A percentile compares a stretch with the other conserved stretches of the same genome.
phyloP scores from a whole-genome alignment of 2,888 invertebrate genomes.

The Marasmarcha lunaedactyla region DNA sequence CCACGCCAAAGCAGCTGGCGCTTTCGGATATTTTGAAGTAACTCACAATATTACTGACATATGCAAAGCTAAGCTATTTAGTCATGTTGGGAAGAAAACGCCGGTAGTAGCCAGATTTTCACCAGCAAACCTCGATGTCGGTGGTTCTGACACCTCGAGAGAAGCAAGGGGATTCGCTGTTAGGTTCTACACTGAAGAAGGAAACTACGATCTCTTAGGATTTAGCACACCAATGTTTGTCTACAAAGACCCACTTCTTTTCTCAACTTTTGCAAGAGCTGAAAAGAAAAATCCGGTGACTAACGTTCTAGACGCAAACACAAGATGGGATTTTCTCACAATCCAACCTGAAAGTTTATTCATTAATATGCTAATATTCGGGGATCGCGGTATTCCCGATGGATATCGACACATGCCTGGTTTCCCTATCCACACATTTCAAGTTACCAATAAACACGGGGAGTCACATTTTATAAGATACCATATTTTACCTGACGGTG shows the following conservation, averaged over 20 bases:
- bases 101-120: slow-evolving; percentile 70
- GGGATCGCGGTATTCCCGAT: slow-evolving; percentile 89
- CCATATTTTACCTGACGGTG: slow-evolving; percentile 89
- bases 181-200: slow-evolving; percentile 31
- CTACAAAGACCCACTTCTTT: slow-evolving; percentile 62
- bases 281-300: slow-evolving; percentile 70
- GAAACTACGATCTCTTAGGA: slow-evolving; percentile 32
- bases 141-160: slow-evolving; percentile 65
- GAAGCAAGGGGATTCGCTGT: slow-evolving; percentile 50
- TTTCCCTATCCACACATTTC: slow-evolving; percentile 90
- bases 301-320: slow-evolving; percentile 29
- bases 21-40: slow-evolving; percentile 23
- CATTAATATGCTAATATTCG: slow-evolving; percentile 78
- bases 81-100: slow-evolving; percentile 69
- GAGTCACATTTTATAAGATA: slow-evolving; percentile 84
- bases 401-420: slow-evolving; percentile 91
- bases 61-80: slow-evolving; percentile 69
- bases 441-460: slow-evolving; percentile 79
- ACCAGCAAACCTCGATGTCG: slow-evolving; percentile 71
- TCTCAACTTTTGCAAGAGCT: slow-evolving; percentile 62
- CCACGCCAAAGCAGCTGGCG: slow-evolving; percentile 89
- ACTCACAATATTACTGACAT: slow-evolving; percentile 4
- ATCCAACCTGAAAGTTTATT: slow-evolving; percentile 77
- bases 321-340: slow-evolving; percentile 64
- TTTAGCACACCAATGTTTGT: slow-evolving; percentile 69